phyloP scores from a whole-genome alignment of 2,797 vertebrate genomes.

The Rhabdomys pumilio region DNA sequence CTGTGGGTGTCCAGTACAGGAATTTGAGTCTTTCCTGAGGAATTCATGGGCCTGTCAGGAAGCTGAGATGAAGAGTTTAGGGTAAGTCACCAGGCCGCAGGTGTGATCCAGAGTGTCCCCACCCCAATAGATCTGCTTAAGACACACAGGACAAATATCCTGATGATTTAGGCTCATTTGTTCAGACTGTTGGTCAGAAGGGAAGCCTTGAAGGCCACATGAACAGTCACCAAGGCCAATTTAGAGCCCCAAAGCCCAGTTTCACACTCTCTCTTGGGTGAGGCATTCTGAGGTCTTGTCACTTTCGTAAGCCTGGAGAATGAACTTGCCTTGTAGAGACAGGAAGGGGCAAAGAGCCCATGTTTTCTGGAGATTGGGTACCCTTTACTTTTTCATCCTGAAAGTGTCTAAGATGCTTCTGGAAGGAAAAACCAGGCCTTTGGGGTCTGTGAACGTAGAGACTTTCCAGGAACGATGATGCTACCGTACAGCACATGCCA shows the following conservation, averaged over 20 bases:
- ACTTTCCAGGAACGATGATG: not conserved
- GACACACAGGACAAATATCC: not conserved
- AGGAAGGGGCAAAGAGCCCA: not conserved
- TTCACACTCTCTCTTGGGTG: not conserved
- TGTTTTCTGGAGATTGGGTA: not conserved
- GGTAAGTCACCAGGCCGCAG: not conserved
- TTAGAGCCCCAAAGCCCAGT: not conserved
- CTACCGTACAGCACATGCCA: not conserved
- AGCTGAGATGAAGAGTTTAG: not conserved
- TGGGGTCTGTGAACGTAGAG: not conserved
- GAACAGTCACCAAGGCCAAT: not conserved
- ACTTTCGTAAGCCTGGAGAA: not conserved
- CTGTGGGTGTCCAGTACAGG: not conserved
- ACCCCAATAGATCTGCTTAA: not conserved
- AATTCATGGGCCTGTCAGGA: not conserved
- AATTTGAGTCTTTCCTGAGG: not conserved
- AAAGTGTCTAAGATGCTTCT: not conserved
- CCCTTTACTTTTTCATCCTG: not conserved
- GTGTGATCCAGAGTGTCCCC: not conserved
- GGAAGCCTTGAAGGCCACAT: not conserved
- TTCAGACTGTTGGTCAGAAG: not conserved
- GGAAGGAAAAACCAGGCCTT: not conserved
- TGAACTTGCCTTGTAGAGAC: not conserved
- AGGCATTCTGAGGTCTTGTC: not conserved
- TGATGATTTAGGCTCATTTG: not conserved